These are phyloP conservation scores for Pipistrellus kuhlii DNA, from an alignment of 2,797 vertebrate species.

Conservation along the genomic window DNA sequence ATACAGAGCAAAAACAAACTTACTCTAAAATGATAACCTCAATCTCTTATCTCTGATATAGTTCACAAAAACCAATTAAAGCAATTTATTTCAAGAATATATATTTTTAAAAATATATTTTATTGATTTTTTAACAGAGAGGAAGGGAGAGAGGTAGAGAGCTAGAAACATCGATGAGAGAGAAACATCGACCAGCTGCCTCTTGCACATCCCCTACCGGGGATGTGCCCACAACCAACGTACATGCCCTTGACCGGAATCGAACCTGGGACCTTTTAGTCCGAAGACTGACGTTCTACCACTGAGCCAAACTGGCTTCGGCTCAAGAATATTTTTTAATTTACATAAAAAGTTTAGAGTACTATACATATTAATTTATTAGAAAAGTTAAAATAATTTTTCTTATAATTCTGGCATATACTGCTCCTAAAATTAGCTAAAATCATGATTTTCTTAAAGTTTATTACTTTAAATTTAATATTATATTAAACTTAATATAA, in stretches of 20 bases:
- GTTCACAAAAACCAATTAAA: constrained; percentile 19
- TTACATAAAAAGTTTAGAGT: neutral
- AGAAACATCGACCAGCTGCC: too few species aligned
- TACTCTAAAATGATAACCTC: neutral
- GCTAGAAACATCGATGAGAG: too few species aligned
- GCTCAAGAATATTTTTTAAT: neutral
- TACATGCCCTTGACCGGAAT: too few species aligned
- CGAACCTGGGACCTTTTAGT: too few species aligned
- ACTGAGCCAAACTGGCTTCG: too few species aligned
- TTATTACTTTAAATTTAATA: neutral
- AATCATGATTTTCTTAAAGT: neutral
- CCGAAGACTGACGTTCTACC: too few species aligned
- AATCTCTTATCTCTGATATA: neutral
- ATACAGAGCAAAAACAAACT: neutral
- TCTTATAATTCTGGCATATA: neutral
- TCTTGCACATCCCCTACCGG: too few species aligned
- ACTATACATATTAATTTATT: neutral
- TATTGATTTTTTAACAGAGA: too few species aligned
- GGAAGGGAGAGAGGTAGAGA: too few species aligned
- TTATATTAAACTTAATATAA: too few species aligned
- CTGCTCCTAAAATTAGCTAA: neutral
- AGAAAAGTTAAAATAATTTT: neutral
- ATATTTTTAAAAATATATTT: too few species aligned
- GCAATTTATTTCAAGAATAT: neutral
- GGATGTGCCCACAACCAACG: too few species aligned